Conservation (phyloP, 2,888 invertebrate species). For the Mythimna albipuncta region DNA sequence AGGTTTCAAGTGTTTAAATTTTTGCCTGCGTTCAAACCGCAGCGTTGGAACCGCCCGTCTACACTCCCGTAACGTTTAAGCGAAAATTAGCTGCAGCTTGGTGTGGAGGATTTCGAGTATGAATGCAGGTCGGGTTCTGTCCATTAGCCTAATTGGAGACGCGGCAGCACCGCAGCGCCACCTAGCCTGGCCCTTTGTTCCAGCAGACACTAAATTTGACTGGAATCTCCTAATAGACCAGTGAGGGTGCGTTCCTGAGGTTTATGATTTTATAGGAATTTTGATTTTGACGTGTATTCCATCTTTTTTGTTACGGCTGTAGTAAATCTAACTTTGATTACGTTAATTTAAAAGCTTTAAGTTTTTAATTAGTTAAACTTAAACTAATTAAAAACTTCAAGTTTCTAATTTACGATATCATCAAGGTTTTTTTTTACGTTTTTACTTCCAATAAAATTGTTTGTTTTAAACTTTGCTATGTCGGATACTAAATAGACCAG, state of each 20-base stretch:
- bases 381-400: no score
- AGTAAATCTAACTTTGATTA: background rate
- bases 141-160: constrained; percentile 91
- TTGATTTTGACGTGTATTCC: constrained; percentile 15
- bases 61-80: constrained; percentile 78
- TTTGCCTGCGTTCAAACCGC: constrained; percentile 30
- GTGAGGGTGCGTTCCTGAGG: constrained; percentile 41
- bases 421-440: no score
- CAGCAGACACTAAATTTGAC: constrained; percentile 70
- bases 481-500: background rate
- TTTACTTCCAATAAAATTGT: no score
- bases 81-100: constrained; percentile 89
- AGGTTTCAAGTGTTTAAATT: background rate
- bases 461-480: no score
- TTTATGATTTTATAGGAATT: constrained; percentile 46
- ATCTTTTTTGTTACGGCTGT: background rate
- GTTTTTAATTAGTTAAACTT: no score
- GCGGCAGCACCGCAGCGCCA: constrained; percentile 71
- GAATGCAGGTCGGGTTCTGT: constrained; percentile 88
- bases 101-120: constrained; percentile 88
- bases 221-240: constrained; percentile 60
- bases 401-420: no score
- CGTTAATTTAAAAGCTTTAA: background rate
- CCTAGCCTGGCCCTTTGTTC: constrained; percentile 80
- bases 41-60: constrained; percentile 71